Evolutionary conservation across 1,140 invertebrate genomes (phyloP).

Genomic region (Ridgeia piscesae): DNA sequence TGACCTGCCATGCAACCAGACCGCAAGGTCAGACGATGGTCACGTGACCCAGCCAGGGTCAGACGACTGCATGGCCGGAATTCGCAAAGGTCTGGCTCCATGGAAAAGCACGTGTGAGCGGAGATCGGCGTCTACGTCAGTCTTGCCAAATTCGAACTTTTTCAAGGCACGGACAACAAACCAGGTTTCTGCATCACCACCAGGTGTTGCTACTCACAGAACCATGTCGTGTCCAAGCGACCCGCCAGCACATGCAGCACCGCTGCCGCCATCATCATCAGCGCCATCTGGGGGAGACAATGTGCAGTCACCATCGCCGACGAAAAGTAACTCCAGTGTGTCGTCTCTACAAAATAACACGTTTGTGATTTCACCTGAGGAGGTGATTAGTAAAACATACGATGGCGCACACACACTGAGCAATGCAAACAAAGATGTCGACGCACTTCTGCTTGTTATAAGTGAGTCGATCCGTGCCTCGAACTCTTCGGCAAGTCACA

Average conservation of each 20-base stretch:
- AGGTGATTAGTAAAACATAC: slow-evolving; percentile 41
- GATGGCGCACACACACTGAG: slow-evolving; percentile 36
- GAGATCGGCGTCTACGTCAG: background rate
- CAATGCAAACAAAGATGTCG: slow-evolving; percentile 43
- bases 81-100: background rate
- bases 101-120: background rate
- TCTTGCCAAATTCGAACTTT: background rate
- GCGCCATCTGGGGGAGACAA: background rate
- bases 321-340: background rate
- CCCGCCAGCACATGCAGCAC: background rate
- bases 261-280: background rate
- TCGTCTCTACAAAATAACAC: background rate
- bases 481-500: slow-evolving; percentile 31
- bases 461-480: slow-evolving; percentile 46
- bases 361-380: slow-evolving; percentile 33
- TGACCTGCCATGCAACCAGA: background rate
- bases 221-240: background rate
- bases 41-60: background rate
- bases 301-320: background rate
- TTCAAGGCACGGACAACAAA: background rate
- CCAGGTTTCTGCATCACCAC: background rate
- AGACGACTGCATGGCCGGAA: background rate
- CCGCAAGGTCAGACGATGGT: background rate
- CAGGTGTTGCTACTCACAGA: background rate
- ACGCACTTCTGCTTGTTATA: slow-evolving; percentile 43